phyloP scores from a whole-genome alignment of 2,888 invertebrate species.

The Oxystoma pomonae region DNA sequence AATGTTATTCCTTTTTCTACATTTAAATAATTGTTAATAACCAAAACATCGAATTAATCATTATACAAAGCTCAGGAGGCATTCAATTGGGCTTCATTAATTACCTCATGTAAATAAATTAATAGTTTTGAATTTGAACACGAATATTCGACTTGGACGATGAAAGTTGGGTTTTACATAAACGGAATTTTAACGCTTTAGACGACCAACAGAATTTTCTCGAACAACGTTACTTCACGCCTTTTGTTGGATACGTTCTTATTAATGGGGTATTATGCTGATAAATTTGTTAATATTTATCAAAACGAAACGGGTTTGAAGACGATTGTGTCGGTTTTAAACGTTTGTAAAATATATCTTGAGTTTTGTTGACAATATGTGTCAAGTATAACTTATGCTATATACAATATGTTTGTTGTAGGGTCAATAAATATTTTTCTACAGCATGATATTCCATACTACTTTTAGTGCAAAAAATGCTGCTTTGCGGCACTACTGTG shows the following conservation, averaged over 20 bases:
- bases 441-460: no score
- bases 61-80: background rate
- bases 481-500: no score
- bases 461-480: no score
- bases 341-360: background rate
- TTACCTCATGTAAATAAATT: background rate
- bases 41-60: background rate
- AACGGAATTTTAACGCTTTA: background rate
- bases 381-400: no score
- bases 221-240: background rate
- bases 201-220: background rate
- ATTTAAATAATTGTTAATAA: background rate
- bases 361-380: background rate
- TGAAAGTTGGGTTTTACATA: background rate
- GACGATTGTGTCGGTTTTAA: background rate
- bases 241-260: background rate
- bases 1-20: no score
- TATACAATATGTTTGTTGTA: no score
- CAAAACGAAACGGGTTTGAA: background rate
- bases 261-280: slow-evolving; percentile 4
- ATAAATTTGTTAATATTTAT: slow-evolving; percentile 4
- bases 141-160: background rate
- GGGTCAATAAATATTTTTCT: no score
- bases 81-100: background rate
- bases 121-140: background rate